Evolutionary conservation across 1,140 invertebrate genomes (phyloP).

Genomic region (Drosophila ohnishii): DNA sequence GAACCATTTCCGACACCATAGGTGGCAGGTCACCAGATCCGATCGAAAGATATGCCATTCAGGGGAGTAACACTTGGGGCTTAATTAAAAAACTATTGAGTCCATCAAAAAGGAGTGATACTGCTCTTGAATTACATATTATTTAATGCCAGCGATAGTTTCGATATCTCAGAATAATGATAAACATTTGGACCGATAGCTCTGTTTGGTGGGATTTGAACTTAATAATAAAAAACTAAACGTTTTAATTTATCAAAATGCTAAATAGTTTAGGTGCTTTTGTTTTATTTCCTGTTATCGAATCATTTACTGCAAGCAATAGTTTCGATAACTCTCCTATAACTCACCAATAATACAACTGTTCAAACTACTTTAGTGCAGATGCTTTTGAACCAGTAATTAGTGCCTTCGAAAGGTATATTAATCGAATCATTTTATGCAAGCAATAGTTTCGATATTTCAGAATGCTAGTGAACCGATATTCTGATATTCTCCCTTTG

Average conservation of each 20-base stretch:
- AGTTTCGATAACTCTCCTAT: no score
- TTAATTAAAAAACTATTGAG: constrained; percentile 5
- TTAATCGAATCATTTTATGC: neutral
- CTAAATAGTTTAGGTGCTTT: neutral
- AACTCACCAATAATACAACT: no score
- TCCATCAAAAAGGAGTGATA: neutral
- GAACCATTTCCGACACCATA: constrained; percentile 14
- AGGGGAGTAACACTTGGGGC: neutral
- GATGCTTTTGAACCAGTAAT: no score
- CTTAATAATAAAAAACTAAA: neutral
- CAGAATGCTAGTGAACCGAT: no score
- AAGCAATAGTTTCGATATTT: neutral
- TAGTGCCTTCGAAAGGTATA: neutral
- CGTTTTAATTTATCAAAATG: neutral
- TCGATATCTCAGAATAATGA: no score
- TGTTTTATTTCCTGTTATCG: neutral
- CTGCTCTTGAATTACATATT: neutral
- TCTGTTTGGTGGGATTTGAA: neutral
- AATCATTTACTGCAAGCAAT: no score
- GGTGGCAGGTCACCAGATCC: constrained; percentile 3
- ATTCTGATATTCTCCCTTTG: neutral
- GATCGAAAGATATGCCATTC: constrained; percentile 1
- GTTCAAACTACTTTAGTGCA: no score
- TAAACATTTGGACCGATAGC: neutral
- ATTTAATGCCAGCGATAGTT: no score